Evolutionary conservation across 92 coral and sea anemone genomes (phyloP), one percentile per base, ranked within the genome.

Genomic region (Metridium senile): DNA sequence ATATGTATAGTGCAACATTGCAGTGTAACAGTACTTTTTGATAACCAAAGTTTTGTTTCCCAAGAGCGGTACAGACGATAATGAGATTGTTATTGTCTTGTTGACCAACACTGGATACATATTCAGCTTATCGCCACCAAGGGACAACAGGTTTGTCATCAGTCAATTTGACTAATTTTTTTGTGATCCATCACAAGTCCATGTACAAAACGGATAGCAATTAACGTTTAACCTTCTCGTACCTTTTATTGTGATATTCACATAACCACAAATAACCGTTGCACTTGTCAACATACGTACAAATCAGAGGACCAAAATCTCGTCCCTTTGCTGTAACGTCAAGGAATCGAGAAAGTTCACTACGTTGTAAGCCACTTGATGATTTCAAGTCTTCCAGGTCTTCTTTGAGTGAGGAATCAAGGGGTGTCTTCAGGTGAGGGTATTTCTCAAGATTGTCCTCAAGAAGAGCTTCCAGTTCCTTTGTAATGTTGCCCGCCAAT

Each of bases 231-330:
- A 80, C 66, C 18, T 59, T 51, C 34, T 71, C 66, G 32, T 57
- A 80, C 45, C 39, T 21, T 33, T 31, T 9, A 35, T 49, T 62
- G 62, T 78, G 83, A 29, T 78, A 75, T 68, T 78, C 77, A 70
- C 83, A 79, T 32, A 79, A 39, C 77, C 83, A 81, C 59, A 81
- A 35, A 79, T 72, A 81, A 22, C 72, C 79, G 28, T 64, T 39
- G 59, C 25, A 46, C 74, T 63, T 81, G 66, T 49, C 74, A 0
- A 81, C 80, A 33, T 81, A 65, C 30, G 85, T 81, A 32, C 80
- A 81, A 49, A 73, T 67, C 68, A 81, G 74, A 57, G 85, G 85
- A 29, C 85, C 79, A 30, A 80, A 80, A 27, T 62, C 39, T 20
- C 49, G 74, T 0, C 61, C 85, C 26, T 72, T 73, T 0, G 79